Percentiles rank a stretch among this genome's conserved stretches.
These are phyloP conservation scores for Boulengeromyrus knoepffleri DNA, from an alignment of 2,113 vertebrate species.

Conservation along the genomic window DNA sequence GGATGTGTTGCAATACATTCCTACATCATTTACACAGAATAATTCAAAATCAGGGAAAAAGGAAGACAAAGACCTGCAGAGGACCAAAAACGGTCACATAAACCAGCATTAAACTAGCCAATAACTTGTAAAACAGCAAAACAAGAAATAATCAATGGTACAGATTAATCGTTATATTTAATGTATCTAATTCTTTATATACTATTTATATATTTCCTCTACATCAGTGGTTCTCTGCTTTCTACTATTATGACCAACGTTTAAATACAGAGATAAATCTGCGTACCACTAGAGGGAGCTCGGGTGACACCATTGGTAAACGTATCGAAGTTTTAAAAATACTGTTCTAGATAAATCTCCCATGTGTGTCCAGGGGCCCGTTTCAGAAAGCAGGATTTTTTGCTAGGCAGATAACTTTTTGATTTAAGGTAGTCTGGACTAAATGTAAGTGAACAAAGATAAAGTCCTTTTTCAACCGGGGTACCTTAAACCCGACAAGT, in stretches of 20 bases:
- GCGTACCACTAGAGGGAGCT: not conserved
- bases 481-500: not conserved
- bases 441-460: not conserved
- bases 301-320: not conserved
- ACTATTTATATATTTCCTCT: not conserved
- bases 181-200: not conserved
- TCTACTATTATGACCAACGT: not conserved
- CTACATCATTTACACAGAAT: not conserved
- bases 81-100: not conserved
- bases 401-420: not conserved
- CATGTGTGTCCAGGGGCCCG: not conserved
- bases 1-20: not conserved
- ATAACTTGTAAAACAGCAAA: too few relatives aligned
- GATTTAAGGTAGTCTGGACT: not conserved
- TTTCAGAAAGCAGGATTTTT: not conserved
- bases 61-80: not conserved
- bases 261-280: not conserved
- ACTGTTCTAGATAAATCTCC: not conserved
- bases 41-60: not conserved
- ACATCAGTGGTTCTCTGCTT: too few relatives aligned
- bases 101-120: not conserved
- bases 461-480: not conserved
- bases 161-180: not conserved
- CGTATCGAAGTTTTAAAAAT: not conserved
- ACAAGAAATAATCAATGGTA: too few relatives aligned